phyloP scores from a whole-genome alignment of 1,140 invertebrate species.

The Pectinophora gossypiella region DNA sequence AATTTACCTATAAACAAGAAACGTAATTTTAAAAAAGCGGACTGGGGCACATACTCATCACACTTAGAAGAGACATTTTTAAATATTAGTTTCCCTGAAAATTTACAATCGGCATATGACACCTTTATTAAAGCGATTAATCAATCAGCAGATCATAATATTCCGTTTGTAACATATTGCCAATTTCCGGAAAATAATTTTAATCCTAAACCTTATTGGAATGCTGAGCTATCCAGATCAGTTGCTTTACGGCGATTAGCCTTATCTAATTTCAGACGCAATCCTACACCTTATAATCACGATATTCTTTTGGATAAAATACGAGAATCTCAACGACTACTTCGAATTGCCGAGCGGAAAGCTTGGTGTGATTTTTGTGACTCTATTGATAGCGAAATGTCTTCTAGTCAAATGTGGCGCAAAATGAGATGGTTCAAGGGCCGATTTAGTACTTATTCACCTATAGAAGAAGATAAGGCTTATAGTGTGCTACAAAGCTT shows the following conservation, averaged over 20 bases:
- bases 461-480: not conserved
- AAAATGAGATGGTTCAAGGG: constrained; percentile 2
- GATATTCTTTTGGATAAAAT: not conserved
- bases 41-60: constrained; percentile 10
- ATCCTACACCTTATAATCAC: not conserved
- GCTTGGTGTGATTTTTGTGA: not conserved
- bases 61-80: constrained; percentile 2
- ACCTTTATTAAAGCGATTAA: constrained; percentile 11
- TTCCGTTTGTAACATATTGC: not conserved
- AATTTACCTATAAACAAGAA: not conserved
- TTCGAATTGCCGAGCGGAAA: not conserved
- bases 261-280: not conserved
- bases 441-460: not conserved
- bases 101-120: constrained; percentile 19
- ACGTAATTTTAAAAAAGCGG: constrained; percentile 8
- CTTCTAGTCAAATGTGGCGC: not conserved
- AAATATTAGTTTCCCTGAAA: not conserved
- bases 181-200: not conserved
- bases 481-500: not conserved
- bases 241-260: not conserved
- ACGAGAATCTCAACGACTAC: not conserved
- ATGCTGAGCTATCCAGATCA: not conserved
- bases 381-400: not conserved
- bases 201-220: constrained; percentile 1
- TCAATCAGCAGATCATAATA: not conserved